Evolutionary conservation across 1,140 invertebrate genomes (phyloP).

Genomic region (Drusus annulatus): DNA sequence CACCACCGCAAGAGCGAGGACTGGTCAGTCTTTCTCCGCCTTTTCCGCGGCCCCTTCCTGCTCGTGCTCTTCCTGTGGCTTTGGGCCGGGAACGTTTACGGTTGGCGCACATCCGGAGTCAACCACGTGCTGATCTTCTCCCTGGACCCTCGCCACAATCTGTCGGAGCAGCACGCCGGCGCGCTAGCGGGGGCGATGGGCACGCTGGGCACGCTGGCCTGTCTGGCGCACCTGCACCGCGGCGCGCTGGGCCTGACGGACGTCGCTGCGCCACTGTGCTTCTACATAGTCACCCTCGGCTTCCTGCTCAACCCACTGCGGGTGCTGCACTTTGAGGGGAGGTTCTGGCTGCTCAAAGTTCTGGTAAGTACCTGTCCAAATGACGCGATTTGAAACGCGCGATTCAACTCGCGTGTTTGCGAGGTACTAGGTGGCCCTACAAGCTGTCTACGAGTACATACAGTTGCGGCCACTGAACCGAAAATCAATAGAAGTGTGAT

Average conservation of each 20-base stretch:
- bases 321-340: slow-evolving; percentile 91
- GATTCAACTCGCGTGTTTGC: too few relatives aligned
- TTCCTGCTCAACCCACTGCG: slow-evolving; percentile 95
- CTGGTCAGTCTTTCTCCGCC: slow-evolving; percentile 84
- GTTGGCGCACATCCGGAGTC: slow-evolving; percentile 97
- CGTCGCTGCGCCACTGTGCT: slow-evolving; percentile 89
- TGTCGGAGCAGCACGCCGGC: slow-evolving; percentile 96
- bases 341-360: slow-evolving; percentile 86
- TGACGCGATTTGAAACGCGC: too few relatives aligned
- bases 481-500: too few relatives aligned
- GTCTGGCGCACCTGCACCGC: slow-evolving; percentile 85
- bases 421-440: too few relatives aligned
- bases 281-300: slow-evolving; percentile 88
- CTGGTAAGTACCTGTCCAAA: too few relatives aligned
- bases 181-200: slow-evolving; percentile 96
- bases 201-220: slow-evolving; percentile 93
- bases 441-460: too few relatives aligned
- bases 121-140: slow-evolving; percentile 99
- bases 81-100: slow-evolving; percentile 98
- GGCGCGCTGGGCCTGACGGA: slow-evolving; percentile 88
- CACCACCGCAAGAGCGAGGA: slow-evolving; percentile 81
- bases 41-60: slow-evolving; percentile 95
- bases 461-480: too few relatives aligned
- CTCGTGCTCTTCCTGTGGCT: slow-evolving; percentile 95
- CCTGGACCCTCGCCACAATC: slow-evolving; percentile 96